Evolutionary conservation across 2,888 invertebrate species (phyloP).

Genomic region (Leptinotarsa tumamoca): DNA sequence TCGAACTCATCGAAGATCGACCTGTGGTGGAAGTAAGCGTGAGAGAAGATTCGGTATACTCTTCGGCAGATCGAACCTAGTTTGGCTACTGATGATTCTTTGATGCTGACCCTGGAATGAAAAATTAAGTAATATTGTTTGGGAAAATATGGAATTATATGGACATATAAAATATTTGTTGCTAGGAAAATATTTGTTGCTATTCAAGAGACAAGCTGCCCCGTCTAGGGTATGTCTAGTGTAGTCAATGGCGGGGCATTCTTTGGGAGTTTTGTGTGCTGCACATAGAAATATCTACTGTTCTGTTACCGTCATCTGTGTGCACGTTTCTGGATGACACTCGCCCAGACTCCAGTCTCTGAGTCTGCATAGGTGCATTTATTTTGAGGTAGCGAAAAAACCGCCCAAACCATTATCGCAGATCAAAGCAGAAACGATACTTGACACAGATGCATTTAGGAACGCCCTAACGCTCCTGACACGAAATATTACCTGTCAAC

Average conservation of each 20-base stretch:
- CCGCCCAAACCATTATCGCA: too few relatives aligned
- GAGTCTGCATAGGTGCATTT: too few relatives aligned
- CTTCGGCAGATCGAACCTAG: conserved; percentile 97
- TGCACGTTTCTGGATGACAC: conserved; percentile 96
- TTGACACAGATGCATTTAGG: too few relatives aligned
- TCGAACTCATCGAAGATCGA: conserved; percentile 98
- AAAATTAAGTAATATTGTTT: neutral
- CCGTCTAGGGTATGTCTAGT: conserved; percentile 99
- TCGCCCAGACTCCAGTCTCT: too few relatives aligned
- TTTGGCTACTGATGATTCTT: conserved; percentile 98
- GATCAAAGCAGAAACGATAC: too few relatives aligned
- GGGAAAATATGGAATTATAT: neutral
- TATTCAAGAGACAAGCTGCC: conserved; percentile 97
- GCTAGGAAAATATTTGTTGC: conserved; percentile 99
- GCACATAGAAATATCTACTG: conserved; percentile 99
- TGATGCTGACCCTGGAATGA: conserved; percentile 90
- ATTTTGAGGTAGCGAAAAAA: too few relatives aligned
- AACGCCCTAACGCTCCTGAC: too few relatives aligned
- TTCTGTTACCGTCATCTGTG: conserved; percentile 99
- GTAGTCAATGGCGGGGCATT: conserved; percentile 99
- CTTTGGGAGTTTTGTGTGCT: conserved; percentile 99
- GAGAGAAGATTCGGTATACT: conserved; percentile 99
- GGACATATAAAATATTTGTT: too few relatives aligned
- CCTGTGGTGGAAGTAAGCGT: conserved; percentile 98
- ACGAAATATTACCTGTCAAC: too few relatives aligned